Base-by-base conservation (phyloP, 1,140 invertebrate species). In the Amyelois transitella region DNA sequence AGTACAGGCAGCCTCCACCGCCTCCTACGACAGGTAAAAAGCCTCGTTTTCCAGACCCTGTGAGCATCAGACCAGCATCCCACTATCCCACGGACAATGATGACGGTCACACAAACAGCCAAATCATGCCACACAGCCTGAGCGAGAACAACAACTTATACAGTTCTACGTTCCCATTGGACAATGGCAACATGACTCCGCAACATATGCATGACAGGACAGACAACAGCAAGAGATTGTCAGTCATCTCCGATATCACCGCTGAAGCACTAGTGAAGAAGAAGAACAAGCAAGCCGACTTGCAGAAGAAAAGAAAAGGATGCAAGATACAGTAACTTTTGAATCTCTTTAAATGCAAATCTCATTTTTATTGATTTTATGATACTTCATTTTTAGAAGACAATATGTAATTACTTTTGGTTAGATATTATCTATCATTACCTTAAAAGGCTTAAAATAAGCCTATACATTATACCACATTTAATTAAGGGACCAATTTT, bases 181-280 rank as follows among this genome's bases (percentile, higher is more conserved):
- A 86, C 20, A 55, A 72, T 12, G 62, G 48, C 20, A 51, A 38
- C 18, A 17, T 17, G 4, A 59, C 55, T 17, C 55, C 69, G 8
- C 66, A 62, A 19, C 58, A 44, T 28, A 49, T 60, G n/a, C 62
- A 59, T 43, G 72, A 88, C 12, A 47, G 38, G 10, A 44, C 52
- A n/a, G 81, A 85, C 55, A 60, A 71, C 5, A 72, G 72, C 4
- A 86, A 86, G 50, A 74, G 85, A 48, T 54, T 85, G 20, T 88
- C 85, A 14, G 81, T 88, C 1, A 85, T 86, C 60, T 88, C 85
- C n/a, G 85, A 88, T 52, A 88, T 86, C 20, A 88, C 83, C 18
- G 77, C 81, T 28, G 85, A 88, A 62, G 77, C 73, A 10, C 61
- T 83, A 17, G 75, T 75, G 21, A 88, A 83, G 57, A 88, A 86